phyloP scores from a whole-genome alignment of 2,797 vertebrate genomes.

The Lithobates pipiens region DNA sequence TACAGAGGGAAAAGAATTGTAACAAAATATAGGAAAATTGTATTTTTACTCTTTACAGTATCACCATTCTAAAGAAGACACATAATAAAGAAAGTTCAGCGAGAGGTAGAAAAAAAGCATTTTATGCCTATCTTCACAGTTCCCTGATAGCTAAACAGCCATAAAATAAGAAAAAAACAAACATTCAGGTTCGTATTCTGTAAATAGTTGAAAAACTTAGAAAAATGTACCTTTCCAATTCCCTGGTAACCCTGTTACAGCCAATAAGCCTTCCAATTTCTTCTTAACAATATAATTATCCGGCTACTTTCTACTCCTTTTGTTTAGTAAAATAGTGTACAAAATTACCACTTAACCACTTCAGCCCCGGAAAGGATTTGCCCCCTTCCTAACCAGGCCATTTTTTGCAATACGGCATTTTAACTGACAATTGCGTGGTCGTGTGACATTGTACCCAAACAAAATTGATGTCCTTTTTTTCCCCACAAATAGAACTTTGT shows the following conservation, averaged over 20 bases:
- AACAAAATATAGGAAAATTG: conserved; percentile 4
- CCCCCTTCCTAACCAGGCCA: too few relatives aligned
- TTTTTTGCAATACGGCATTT: too few relatives aligned
- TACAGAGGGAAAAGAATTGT: background rate
- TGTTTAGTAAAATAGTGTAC: too few relatives aligned
- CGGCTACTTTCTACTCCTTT: too few relatives aligned
- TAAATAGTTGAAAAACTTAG: background rate
- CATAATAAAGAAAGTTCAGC: conserved; percentile 27
- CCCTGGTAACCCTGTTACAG: background rate
- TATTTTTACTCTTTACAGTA: conserved; percentile 47
- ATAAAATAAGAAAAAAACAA: conserved; percentile 48
- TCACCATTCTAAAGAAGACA: conserved; percentile 46
- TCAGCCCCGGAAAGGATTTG: too few relatives aligned
- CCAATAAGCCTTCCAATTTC: background rate
- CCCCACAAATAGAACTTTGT: too few relatives aligned
- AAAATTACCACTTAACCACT: too few relatives aligned
- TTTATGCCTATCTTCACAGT: conserved; percentile 68
- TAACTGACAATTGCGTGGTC: too few relatives aligned
- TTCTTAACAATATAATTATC: background rate
- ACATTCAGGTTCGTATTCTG: conserved; percentile 69
- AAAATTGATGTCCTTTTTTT: too few relatives aligned
- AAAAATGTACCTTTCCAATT: conserved; percentile 1
- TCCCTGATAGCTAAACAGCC: conserved; percentile 69
- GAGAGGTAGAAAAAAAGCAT: conserved; percentile 61
- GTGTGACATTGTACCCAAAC: too few relatives aligned